phyloP scores from a whole-genome alignment of 2,888 invertebrate genomes.

The Chouioia cunea region DNA sequence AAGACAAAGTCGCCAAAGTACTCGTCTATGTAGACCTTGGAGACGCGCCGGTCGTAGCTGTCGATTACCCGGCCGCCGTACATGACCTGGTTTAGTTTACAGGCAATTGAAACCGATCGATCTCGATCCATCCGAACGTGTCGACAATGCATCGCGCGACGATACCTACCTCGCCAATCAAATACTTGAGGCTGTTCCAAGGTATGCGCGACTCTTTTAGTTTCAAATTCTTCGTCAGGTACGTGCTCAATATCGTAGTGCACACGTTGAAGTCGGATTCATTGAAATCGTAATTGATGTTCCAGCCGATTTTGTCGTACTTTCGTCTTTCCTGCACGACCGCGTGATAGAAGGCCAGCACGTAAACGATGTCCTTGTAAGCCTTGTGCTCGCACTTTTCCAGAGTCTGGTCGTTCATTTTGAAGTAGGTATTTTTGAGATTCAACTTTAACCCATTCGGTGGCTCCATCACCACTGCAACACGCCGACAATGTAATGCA shows the following conservation, averaged over 20 bases:
- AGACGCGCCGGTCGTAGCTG: slow-evolving; percentile 88
- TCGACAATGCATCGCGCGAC: no score
- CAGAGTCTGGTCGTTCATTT: slow-evolving; percentile 81
- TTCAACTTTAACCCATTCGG: slow-evolving; percentile 92
- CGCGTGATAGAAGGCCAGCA: slow-evolving; percentile 93
- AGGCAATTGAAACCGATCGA: no score
- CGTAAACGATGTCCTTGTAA: slow-evolving; percentile 87
- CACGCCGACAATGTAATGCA: slow-evolving; percentile 92
- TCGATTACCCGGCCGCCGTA: slow-evolving; percentile 95
- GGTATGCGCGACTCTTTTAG: slow-evolving; percentile 78
- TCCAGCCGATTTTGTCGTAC: slow-evolving; percentile 96
- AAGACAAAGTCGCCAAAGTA: slow-evolving; percentile 96
- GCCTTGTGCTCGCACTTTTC: slow-evolving; percentile 81
- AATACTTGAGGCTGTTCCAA: slow-evolving; percentile 91
- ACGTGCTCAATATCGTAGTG: slow-evolving; percentile 86
- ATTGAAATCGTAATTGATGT: slow-evolving; percentile 93
- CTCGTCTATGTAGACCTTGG: slow-evolving; percentile 91
- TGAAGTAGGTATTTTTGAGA: slow-evolving; percentile 88
- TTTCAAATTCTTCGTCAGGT: slow-evolving; percentile 79
- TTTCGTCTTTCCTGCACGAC: slow-evolving; percentile 92
- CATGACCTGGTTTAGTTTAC: slow-evolving; percentile 92
- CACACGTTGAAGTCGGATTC: slow-evolving; percentile 93
- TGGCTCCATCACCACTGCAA: slow-evolving; percentile 84
- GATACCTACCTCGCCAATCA: slow-evolving; percentile 85
- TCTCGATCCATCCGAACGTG: no score